Conservation (phyloP, 2,113 vertebrate species). For the Datnioides undecimradiatus region DNA sequence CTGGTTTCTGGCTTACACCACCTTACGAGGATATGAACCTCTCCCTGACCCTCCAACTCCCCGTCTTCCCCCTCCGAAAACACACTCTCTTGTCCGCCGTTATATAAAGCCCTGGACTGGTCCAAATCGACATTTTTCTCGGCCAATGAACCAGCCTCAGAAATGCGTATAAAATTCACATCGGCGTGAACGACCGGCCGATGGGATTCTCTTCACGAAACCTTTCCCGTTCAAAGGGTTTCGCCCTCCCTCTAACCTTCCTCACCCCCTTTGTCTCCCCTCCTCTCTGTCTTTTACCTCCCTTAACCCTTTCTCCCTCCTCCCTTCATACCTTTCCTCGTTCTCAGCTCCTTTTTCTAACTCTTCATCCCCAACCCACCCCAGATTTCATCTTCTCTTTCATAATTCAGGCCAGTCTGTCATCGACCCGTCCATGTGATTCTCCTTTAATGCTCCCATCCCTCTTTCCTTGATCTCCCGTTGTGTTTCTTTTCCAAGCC, state of each 20-base stretch:
- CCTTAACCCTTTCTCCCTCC: constrained; percentile 18
- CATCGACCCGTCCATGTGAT: constrained; percentile 54
- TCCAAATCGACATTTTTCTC: constrained; percentile 50
- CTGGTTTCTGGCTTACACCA: constrained; percentile 29
- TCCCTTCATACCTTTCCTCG: neutral
- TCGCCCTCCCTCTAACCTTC: constrained; percentile 46
- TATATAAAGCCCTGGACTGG: constrained; percentile 42
- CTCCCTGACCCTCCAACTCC: constrained; percentile 49
- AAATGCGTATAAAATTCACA: constrained; percentile 66
- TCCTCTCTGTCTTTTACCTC: neutral
- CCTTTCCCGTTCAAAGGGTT: constrained; percentile 23
- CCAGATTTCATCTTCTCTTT: constrained; percentile 62
- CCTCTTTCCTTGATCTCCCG: constrained; percentile 39
- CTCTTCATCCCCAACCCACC: constrained; percentile 26
- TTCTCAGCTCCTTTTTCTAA: neutral
- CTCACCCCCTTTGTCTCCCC: neutral
- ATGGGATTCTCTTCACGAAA: constrained; percentile 49
- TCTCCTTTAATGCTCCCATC: constrained; percentile 45
- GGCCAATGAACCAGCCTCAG: constrained; percentile 58
- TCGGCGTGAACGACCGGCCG: constrained; percentile 46
- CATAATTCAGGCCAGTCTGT: constrained; percentile 64
- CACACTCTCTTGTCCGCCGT: constrained; percentile 26
- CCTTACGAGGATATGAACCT: constrained; percentile 40
- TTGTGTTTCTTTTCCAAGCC: constrained; percentile 54
- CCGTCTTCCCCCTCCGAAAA: constrained; percentile 34